Conservation (phyloP, 2,113 vertebrate species). For the Chrysemys picta region DNA sequence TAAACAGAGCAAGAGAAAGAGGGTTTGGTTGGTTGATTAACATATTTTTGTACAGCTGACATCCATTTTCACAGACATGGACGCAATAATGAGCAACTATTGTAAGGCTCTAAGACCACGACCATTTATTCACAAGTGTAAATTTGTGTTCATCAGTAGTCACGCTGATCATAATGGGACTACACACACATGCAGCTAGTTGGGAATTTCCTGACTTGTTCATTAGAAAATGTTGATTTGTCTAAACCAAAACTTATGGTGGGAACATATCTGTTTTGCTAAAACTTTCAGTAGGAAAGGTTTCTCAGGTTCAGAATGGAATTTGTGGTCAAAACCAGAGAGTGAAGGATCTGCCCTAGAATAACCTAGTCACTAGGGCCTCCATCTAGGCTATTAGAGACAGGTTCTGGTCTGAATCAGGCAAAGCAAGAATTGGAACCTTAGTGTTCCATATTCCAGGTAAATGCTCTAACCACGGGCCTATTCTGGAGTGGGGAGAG, state of each 20-base stretch:
- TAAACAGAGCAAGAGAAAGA: background rate
- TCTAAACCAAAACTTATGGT: too few relatives aligned
- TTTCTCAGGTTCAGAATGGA: background rate
- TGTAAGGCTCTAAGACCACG: background rate
- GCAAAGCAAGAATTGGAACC: background rate
- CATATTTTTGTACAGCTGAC: rapidly evolving
- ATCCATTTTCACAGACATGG: rapidly evolving
- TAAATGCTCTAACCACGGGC: background rate
- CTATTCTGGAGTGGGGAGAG: background rate
- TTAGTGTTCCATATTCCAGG: background rate
- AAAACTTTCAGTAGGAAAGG: too few relatives aligned
- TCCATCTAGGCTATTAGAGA: too few relatives aligned
- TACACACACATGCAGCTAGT: too few relatives aligned
- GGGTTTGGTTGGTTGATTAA: background rate
- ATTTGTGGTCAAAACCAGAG: background rate
- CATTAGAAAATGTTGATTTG: too few relatives aligned
- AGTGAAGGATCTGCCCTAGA: background rate
- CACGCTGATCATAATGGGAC: too few relatives aligned
- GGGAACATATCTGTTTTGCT: too few relatives aligned
- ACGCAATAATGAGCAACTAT: background rate
- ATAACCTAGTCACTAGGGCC: background rate
- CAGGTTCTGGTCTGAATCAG: background rate
- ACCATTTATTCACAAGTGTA: background rate
- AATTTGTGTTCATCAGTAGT: too few relatives aligned
- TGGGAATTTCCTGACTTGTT: too few relatives aligned